phyloP scores from a whole-genome alignment of 2,113 vertebrate species.

The Rhadina sibilatrix region DNA sequence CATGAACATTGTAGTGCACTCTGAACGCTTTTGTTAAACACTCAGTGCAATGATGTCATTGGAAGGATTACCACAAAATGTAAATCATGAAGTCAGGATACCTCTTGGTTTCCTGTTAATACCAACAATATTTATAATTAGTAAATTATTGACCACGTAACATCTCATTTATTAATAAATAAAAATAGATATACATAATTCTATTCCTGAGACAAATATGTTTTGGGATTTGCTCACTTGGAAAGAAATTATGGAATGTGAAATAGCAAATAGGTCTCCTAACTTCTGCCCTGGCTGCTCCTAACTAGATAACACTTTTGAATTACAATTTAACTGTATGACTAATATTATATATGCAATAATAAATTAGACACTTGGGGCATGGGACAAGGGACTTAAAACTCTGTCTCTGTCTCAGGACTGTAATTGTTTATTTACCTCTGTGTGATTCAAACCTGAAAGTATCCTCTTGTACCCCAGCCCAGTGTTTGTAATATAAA shows the following conservation, averaged over 20 bases:
- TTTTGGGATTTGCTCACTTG: background rate
- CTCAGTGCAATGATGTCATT: background rate
- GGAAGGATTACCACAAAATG: background rate
- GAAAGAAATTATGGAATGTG: background rate
- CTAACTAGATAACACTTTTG: background rate
- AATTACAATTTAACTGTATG: background rate
- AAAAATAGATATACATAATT: background rate
- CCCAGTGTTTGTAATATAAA: background rate
- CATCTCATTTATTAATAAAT: background rate
- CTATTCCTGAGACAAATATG: background rate
- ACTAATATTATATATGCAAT: background rate
- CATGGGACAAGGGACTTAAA: background rate
- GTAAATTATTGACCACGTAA: background rate
- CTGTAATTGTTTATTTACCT: background rate
- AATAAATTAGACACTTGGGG: background rate
- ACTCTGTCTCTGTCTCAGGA: background rate
- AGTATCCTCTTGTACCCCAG: background rate
- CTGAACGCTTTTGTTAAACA: background rate
- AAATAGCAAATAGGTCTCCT: background rate
- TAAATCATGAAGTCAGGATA: background rate
- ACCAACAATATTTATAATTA: background rate
- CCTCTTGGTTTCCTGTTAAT: background rate
- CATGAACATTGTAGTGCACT: accelerated
- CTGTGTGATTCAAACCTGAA: background rate
- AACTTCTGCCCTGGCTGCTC: background rate